These are phyloP conservation scores for Lampris megalopsis DNA, from an alignment of 2,113 vertebrate species.

Conservation along the genomic window DNA sequence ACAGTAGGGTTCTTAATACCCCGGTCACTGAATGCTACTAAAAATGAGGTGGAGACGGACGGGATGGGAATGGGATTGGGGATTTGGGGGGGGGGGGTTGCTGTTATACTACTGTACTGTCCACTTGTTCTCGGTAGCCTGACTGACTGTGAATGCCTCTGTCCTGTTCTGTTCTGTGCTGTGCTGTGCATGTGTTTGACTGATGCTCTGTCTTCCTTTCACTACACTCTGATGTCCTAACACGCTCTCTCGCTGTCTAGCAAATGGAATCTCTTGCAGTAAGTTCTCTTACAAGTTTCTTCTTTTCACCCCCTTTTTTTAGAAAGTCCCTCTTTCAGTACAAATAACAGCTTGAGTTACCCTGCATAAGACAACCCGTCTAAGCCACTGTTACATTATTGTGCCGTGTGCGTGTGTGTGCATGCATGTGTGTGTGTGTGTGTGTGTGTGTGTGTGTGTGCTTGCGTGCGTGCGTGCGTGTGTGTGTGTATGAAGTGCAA, in stretches of 20 bases:
- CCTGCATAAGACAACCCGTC: constrained; percentile 15
- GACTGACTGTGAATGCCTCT: constrained; percentile 72
- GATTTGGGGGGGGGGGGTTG: no score
- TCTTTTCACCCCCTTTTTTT: constrained; percentile 46
- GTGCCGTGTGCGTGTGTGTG: background rate
- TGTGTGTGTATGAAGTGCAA: constrained; percentile 2
- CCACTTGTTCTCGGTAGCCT: constrained; percentile 85
- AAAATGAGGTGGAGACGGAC: constrained; percentile 36
- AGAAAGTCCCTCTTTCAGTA: background rate
- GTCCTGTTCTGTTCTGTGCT: constrained; percentile 16
- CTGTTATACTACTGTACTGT: constrained; percentile 42
- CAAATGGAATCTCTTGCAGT: constrained; percentile 99
- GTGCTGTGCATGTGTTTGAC: constrained; percentile 75
- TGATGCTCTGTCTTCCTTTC: constrained; percentile 77
- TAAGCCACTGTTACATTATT: background rate
- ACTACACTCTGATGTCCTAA: constrained; percentile 90
- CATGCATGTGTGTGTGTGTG: constrained; percentile 28
- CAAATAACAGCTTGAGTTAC: constrained; percentile 31
- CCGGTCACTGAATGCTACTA: constrained; percentile 21
- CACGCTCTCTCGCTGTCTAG: constrained; percentile 97
- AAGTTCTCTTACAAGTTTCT: constrained; percentile 89
- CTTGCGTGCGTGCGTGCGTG: background rate
- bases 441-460: constrained; percentile 21
- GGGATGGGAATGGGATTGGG: no score
- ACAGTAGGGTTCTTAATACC: background rate